phyloP scores from a whole-genome alignment of 2,797 vertebrate species.

The Delichon dasypus region DNA sequence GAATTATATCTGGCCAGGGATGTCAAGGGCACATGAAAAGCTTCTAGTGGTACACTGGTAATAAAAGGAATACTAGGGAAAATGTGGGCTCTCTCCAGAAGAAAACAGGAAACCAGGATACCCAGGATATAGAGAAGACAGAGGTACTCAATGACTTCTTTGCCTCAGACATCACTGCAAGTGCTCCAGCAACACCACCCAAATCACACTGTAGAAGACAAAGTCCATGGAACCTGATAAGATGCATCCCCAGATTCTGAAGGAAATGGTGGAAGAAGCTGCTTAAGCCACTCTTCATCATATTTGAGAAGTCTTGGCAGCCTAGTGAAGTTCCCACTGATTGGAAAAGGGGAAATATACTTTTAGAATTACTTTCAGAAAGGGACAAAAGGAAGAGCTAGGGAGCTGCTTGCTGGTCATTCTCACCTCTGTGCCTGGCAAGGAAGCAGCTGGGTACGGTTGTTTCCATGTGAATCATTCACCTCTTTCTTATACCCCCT shows the following conservation, averaged over 20 bases:
- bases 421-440: background rate
- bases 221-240: background rate
- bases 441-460: accelerated
- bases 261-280: background rate
- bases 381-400: background rate
- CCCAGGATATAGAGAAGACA: background rate
- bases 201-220: background rate
- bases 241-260: background rate
- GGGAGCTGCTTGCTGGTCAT: background rate
- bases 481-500: background rate
- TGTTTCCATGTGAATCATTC: background rate
- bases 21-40: background rate
- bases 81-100: background rate
- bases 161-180: background rate
- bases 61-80: background rate
- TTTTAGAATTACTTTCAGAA: background rate
- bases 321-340: background rate
- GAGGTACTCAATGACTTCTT: background rate
- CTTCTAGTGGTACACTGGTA: background rate
- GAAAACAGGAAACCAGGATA: background rate
- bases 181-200: background rate
- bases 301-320: background rate
- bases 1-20: background rate
- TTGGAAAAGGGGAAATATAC: background rate
- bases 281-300: background rate